Evolutionary conservation across 92 coral and sea anemone genomes (phyloP).

Genomic region (Meandrina meandrites): DNA sequence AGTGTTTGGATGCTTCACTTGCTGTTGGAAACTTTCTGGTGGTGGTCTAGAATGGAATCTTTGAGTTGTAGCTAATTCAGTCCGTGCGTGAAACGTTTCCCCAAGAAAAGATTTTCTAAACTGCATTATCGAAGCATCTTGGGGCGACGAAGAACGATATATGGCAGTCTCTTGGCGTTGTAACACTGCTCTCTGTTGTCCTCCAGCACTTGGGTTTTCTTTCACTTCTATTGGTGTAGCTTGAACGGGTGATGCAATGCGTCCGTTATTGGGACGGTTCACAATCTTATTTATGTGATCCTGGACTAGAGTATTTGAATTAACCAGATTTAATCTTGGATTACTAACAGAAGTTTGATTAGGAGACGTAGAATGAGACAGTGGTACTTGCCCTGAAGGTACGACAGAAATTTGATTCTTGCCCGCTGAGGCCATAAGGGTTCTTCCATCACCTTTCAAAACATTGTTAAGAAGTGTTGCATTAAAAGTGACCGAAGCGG

Average conservation of each 20-base stretch:
- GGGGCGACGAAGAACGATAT: not conserved
- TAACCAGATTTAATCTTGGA: not conserved
- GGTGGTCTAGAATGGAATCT: not conserved
- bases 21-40: not conserved
- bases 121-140: not conserved
- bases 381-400: not conserved
- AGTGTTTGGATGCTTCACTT: not conserved
- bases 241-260: not conserved
- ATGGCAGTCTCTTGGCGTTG: not conserved
- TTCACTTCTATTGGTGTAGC: not conserved
- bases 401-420: not conserved
- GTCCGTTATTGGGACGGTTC: not conserved
- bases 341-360: not conserved
- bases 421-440: not conserved
- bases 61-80: not conserved
- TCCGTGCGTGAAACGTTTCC: not conserved
- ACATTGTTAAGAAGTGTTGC: not conserved
- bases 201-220: not conserved
- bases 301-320: not conserved
- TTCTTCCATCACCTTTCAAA: not conserved
- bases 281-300: not conserved
- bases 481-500: conserved; percentile 3
- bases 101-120: not conserved
- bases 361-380: not conserved
- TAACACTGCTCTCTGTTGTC: not conserved